A percentile compares a stretch with the other conserved stretches of the same genome.
phyloP scores from a whole-genome alignment of 2,888 invertebrate genomes.

The Caenorhabditis angaria region DNA sequence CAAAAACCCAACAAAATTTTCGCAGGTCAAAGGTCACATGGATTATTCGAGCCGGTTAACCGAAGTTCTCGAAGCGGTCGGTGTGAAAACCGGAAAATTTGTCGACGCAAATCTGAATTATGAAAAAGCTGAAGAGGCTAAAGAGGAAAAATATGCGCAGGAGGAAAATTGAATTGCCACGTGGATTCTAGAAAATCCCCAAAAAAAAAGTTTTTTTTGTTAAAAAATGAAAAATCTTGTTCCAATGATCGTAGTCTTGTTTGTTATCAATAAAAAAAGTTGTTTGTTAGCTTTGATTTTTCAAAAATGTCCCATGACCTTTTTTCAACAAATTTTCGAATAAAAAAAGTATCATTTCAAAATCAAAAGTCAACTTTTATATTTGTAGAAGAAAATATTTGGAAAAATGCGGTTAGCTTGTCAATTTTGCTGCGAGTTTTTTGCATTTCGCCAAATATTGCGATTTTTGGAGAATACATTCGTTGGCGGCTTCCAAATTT shows the following conservation, averaged over 20 bases:
- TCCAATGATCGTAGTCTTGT: neutral
- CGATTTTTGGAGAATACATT: constrained; percentile 18
- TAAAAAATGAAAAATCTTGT: neutral
- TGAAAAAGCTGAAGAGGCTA: constrained; percentile 29
- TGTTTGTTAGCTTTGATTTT: too few relatives aligned
- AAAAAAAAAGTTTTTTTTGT: neutral
- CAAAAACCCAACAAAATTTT: too few relatives aligned
- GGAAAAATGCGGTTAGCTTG: too few relatives aligned
- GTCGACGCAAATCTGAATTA: constrained; percentile 37
- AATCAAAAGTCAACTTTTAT: too few relatives aligned
- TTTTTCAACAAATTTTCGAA: neutral
- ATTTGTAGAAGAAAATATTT: too few relatives aligned
- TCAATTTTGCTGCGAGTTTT: neutral
- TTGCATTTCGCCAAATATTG: neutral
- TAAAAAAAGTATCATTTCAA: neutral
- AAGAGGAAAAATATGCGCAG: constrained; percentile 14
- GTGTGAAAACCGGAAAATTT: constrained; percentile 51
- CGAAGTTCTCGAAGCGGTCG: constrained; percentile 66
- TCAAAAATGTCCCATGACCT: neutral
- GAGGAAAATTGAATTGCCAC: neutral
- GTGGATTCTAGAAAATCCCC: neutral
- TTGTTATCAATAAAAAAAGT: neutral
- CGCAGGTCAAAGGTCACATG: constrained; percentile 70
- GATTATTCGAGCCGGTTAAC: constrained; percentile 69
- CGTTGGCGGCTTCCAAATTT: constrained; percentile 34